Conservation (phyloP, 2,888 invertebrate genomes). For the Cancer borealis region DNA sequence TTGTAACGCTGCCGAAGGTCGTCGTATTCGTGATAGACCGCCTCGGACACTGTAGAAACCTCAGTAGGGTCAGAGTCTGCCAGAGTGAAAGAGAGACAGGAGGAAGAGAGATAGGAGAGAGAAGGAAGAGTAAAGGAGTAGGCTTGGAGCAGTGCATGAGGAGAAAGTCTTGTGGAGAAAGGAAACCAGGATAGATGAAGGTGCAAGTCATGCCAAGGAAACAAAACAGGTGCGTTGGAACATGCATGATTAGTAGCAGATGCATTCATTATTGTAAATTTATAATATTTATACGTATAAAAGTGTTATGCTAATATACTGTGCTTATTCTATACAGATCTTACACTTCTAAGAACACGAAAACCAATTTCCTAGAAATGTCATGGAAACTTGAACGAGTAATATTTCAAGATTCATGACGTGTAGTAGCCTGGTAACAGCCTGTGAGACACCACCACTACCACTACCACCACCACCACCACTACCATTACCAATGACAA, state of each 20-base stretch:
- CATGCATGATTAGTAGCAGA: conserved; percentile 16
- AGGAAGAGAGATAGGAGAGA: not conserved
- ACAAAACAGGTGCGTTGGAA: not conserved
- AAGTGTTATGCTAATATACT: no score
- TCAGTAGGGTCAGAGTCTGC: conserved; percentile 56
- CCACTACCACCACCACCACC: not conserved
- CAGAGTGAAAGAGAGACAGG: conserved; percentile 46
- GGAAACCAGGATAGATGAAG: not conserved
- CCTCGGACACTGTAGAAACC: conserved; percentile 84
- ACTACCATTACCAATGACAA: not conserved
- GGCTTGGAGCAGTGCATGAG: not conserved
- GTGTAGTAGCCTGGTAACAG: not conserved
- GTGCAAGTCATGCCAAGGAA: conserved; percentile 5
- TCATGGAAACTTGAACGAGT: not conserved
- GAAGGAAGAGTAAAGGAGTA: conserved; percentile 13
- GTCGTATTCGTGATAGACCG: conserved; percentile 87
- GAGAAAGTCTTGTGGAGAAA: not conserved
- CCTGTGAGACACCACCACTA: not conserved
- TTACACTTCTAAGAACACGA: not conserved
- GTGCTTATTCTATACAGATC: conserved; percentile 11
- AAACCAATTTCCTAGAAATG: not conserved
- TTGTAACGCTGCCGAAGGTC: conserved; percentile 87
- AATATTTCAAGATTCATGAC: not conserved
- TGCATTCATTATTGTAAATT: not conserved
- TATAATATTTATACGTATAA: not conserved